These are phyloP conservation scores for Leptarthrus brevirostris DNA, from an alignment of 2,888 invertebrate species.

Conservation along the genomic window DNA sequence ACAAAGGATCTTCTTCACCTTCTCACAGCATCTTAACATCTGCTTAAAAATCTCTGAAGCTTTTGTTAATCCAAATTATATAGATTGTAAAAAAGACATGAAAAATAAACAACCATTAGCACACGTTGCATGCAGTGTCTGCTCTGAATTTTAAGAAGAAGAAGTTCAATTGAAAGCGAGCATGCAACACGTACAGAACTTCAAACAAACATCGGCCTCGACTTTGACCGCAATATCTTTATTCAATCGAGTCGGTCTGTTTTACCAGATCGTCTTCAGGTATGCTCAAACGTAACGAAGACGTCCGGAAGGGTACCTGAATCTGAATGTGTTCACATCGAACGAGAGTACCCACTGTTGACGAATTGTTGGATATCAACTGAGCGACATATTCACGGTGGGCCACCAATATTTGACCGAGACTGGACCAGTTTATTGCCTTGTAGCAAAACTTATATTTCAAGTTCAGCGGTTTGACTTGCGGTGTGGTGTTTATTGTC, in stretches of 20 bases:
- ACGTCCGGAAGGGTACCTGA: too few relatives aligned
- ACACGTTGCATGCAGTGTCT: slow-evolving; percentile 17
- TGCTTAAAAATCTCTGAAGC: not conserved
- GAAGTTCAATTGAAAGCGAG: slow-evolving; percentile 36
- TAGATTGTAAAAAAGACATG: slow-evolving; percentile 14
- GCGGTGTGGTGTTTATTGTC: slow-evolving; percentile 15
- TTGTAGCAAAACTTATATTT: slow-evolving; percentile 6
- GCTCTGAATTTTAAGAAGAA: slow-evolving; percentile 29
- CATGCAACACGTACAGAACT: slow-evolving; percentile 28
- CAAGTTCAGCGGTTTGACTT: slow-evolving; percentile 28
- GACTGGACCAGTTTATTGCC: slow-evolving; percentile 27
- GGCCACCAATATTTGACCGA: not conserved
- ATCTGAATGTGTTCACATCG: not conserved
- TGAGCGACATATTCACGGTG: slow-evolving; percentile 24
- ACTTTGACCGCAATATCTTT: slow-evolving; percentile 42
- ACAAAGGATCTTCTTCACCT: too few relatives aligned
- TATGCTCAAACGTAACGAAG: not conserved
- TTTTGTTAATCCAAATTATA: slow-evolving; percentile 32
- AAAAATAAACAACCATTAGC: slow-evolving; percentile 24
- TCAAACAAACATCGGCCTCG: slow-evolving; percentile 35
- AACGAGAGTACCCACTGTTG: slow-evolving; percentile 1
- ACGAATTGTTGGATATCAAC: slow-evolving; percentile 3
- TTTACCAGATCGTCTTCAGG: not conserved
- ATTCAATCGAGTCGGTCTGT: slow-evolving; percentile 31
- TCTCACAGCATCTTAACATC: not conserved